phyloP scores from a whole-genome alignment of 2,797 vertebrate genomes.

The Erpetoichthys calabaricus region DNA sequence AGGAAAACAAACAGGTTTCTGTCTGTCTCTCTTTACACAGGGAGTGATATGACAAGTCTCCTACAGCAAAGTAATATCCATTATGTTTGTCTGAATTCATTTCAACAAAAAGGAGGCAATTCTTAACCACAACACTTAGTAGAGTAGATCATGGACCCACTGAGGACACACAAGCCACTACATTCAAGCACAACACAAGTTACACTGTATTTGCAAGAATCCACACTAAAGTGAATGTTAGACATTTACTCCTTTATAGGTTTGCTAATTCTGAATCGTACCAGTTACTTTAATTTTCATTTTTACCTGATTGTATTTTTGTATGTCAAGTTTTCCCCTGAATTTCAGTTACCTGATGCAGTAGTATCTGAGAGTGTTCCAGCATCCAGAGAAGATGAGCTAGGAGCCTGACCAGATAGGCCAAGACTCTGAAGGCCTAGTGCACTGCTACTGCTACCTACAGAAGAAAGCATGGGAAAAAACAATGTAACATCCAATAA shows the following conservation, averaged over 20 bases:
- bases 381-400: constrained; percentile 94
- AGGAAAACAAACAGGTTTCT: constrained; percentile 69
- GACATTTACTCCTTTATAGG: too few relatives aligned
- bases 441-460: constrained; percentile 95
- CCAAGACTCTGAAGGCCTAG: constrained; percentile 94
- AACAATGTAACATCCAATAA: neutral
- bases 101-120: too few relatives aligned
- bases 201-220: too few relatives aligned
- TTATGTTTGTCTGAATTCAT: too few relatives aligned
- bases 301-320: too few relatives aligned
- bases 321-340: neutral
- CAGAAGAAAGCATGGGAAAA: constrained; percentile 14
- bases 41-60: neutral
- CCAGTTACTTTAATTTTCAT: too few relatives aligned
- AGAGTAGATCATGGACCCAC: too few relatives aligned
- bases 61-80: neutral
- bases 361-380: constrained; percentile 96
- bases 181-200: too few relatives aligned
- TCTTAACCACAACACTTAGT: too few relatives aligned
- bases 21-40: constrained; percentile 8
- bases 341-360: constrained; percentile 81
- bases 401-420: constrained; percentile 91
- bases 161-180: too few relatives aligned
- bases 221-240: too few relatives aligned
- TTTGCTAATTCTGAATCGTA: too few relatives aligned